Base-by-base conservation (phyloP, 1,140 invertebrate species). In the Drosophila nigrodunni region DNA sequence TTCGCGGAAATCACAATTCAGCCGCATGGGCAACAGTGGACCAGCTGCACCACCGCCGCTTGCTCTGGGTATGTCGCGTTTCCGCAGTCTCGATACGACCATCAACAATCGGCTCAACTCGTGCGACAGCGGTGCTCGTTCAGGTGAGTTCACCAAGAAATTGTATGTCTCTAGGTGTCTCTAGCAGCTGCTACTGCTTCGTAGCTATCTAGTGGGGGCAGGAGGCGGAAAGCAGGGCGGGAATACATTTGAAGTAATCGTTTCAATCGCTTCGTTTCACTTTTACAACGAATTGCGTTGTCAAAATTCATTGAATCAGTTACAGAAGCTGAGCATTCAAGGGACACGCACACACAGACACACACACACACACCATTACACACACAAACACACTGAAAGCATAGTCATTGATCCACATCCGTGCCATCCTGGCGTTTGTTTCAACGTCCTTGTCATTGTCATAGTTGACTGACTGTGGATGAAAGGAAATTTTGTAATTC, bases 51-150 rank as follows among this genome's bases (percentile, higher is more conserved):
- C 52, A 7, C 52, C 71, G 11, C 30, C 62, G 1, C 15, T 44
- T 5, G 46, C n/a, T 25, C 37, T 78, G 9, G 79, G 71, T 57
- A 80, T 91, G 46, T 92, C 91, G 43, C 75, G 91, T 7, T 92
- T 92, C 59, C 81, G 92, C 43, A 92, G 92, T 61, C 92, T 92
- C 30, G 92, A 92, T 49, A 89, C 82, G 25, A 78, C 78, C 15
- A 79, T 82, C 39, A 92, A 79, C 58, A 87, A 92, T 47, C 80
- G 92, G 6, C 77, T 92, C 3, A 92, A 92, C 64, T 92, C 92
- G 9, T 92, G 92, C 59, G 92, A 92, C 59, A 92, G 92, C 34
- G 92, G 92, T 11, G 92, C 92, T 8, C 72, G 92, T 78, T 92
- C 92, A 76, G 92, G 92, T 92, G 46, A 80, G 87, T 78, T 47